Percentiles rank a stretch among this genome's conserved stretches.
These are phyloP conservation scores for Arbacia lixula DNA, from an alignment of 53 echinoderm and acorn worm species.

Conservation along the genomic window DNA sequence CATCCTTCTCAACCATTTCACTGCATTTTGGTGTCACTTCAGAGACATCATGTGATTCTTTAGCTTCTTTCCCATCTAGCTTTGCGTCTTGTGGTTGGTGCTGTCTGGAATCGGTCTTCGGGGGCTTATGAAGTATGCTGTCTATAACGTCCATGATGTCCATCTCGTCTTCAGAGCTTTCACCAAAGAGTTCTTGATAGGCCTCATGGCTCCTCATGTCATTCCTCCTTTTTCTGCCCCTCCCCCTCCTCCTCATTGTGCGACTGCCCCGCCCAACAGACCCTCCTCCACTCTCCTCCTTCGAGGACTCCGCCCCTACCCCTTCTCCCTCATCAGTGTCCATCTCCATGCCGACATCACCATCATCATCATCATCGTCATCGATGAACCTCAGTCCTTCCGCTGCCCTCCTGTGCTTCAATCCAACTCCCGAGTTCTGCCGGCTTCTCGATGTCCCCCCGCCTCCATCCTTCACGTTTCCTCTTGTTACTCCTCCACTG, in stretches of 20 bases:
- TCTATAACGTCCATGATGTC: too few relatives aligned
- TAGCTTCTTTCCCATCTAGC: too few relatives aligned
- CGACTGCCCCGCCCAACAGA: background rate
- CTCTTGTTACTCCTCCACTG: background rate
- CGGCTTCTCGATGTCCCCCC: background rate
- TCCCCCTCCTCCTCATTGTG: background rate
- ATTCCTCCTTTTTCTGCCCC: background rate
- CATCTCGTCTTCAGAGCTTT: background rate
- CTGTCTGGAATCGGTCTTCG: too few relatives aligned
- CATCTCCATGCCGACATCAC: background rate
- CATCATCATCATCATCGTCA: conserved; percentile 20
- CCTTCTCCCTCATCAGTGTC: background rate
- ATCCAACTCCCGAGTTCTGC: background rate
- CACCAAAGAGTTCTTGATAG: conserved; percentile 35
- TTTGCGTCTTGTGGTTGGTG: too few relatives aligned
- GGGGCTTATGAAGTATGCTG: too few relatives aligned
- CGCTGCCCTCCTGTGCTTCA: background rate
- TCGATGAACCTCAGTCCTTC: background rate
- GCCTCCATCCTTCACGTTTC: background rate
- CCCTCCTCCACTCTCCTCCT: background rate
- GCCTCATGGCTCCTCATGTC: conserved; percentile 26
- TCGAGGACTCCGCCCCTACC: background rate
- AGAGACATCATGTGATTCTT: too few relatives aligned
- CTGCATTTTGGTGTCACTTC: too few relatives aligned
- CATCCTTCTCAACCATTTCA: too few relatives aligned